Conservation (phyloP, 2,888 invertebrate genomes). For the Globia sparganii region DNA sequence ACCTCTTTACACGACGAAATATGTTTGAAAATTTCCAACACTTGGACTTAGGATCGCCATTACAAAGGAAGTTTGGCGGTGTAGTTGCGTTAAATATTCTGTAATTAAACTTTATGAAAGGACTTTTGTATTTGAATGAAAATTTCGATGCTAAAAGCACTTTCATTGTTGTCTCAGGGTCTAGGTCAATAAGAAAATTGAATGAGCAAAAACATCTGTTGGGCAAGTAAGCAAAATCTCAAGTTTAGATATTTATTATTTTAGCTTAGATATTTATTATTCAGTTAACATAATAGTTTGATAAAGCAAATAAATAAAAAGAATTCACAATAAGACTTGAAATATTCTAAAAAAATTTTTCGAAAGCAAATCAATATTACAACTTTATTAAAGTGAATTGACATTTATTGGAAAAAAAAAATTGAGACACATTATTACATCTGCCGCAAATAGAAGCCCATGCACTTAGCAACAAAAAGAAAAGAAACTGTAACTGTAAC, state of each 20-base stretch:
- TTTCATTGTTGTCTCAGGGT: slow-evolving; percentile 39
- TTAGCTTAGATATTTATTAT: slow-evolving; percentile 5
- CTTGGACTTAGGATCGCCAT: slow-evolving; percentile 63
- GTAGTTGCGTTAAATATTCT: slow-evolving; percentile 63
- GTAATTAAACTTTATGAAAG: slow-evolving; percentile 63
- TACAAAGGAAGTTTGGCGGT: slow-evolving; percentile 60
- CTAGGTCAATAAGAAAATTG: slow-evolving; percentile 39
- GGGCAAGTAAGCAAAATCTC: slow-evolving; percentile 11
- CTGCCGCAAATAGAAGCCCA: slow-evolving; percentile 17
- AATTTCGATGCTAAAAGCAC: slow-evolving; percentile 44
- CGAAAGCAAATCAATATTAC: slow-evolving; percentile 2
- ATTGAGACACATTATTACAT: slow-evolving; percentile 9
- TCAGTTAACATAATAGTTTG: not conserved
- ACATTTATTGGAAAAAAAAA: slow-evolving; percentile 12
- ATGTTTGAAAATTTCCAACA: slow-evolving; percentile 63
- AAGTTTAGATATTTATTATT: not conserved
- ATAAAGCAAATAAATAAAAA: slow-evolving; percentile 5
- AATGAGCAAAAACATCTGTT: slow-evolving; percentile 22
- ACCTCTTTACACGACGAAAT: slow-evolving; percentile 62
- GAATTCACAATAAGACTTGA: not conserved
- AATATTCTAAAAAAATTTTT: not conserved
- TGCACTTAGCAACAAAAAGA: not conserved
- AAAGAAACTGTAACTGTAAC: not conserved
- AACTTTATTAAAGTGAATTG: slow-evolving; percentile 20
- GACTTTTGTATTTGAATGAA: slow-evolving; percentile 44